Evolutionary conservation across 2,113 vertebrate genomes (phyloP).

Genomic region (Falcunculus frontatus): DNA sequence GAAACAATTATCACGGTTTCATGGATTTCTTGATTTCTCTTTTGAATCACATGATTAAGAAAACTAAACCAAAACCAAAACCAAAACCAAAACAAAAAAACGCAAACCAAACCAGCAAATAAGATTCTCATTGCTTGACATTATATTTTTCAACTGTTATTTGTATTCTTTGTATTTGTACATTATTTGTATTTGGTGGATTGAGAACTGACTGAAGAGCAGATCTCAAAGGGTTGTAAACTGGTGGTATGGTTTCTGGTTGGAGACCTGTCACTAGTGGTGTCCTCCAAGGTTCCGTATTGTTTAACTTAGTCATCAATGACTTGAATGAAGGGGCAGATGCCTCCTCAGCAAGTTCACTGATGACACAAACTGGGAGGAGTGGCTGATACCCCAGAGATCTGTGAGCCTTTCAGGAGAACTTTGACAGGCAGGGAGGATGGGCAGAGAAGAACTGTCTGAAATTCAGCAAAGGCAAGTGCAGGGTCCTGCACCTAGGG

Average conservation of each 20-base stretch:
- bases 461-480: background rate
- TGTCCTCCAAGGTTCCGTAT: background rate
- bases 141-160: background rate
- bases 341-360: background rate
- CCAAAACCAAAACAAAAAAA: background rate
- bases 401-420: background rate
- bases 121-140: background rate
- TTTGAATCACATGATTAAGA: background rate
- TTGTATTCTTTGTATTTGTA: background rate
- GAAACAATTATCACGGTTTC: background rate
- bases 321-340: background rate
- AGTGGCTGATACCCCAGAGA: accelerated
- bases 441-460: background rate
- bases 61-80: background rate
- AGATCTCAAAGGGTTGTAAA: background rate
- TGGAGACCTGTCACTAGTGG: background rate
- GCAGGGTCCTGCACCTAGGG: background rate
- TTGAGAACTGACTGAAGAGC: background rate
- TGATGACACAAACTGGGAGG: background rate
- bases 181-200: background rate
- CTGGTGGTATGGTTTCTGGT: background rate
- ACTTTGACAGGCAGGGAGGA: background rate
- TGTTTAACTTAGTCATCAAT: background rate
- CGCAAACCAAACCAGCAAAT: accelerated
- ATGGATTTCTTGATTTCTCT: background rate